These are phyloP conservation scores for Parthenolecanium corni DNA, from an alignment of 2,888 invertebrate genomes.

Conservation along the genomic window DNA sequence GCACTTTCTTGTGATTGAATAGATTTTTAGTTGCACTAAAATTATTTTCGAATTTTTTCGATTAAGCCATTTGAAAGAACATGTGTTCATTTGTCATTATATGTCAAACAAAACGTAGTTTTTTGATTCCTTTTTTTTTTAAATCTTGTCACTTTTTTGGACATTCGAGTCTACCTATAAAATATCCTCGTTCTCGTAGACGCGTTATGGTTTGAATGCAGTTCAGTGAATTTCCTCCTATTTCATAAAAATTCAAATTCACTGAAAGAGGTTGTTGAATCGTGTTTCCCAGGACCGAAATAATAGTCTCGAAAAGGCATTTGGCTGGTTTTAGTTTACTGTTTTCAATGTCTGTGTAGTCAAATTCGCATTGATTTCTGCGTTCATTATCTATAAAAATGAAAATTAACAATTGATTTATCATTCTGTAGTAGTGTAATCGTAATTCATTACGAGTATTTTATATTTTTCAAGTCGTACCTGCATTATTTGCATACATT, in stretches of 20 bases:
- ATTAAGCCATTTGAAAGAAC: too few relatives aligned
- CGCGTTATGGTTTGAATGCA: constrained; percentile 70
- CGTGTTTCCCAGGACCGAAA: constrained; percentile 49
- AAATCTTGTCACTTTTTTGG: too few relatives aligned
- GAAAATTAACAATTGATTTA: not conserved
- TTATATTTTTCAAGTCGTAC: constrained; percentile 39
- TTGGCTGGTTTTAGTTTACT: constrained; percentile 51
- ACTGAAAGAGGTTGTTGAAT: constrained; percentile 50
- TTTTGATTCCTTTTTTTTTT: too few relatives aligned
- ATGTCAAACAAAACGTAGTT: too few relatives aligned
- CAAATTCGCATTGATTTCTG: constrained; percentile 41
- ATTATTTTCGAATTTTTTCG: too few relatives aligned
- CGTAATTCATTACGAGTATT: not conserved
- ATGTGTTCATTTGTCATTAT: too few relatives aligned
- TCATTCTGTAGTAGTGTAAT: not conserved
- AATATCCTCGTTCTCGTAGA: constrained; percentile 62
- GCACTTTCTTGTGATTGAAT: too few relatives aligned
- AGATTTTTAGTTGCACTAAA: too few relatives aligned
- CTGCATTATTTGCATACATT: constrained; percentile 54
- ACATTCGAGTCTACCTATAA: constrained; percentile 55
- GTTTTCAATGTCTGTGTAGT: constrained; percentile 52
- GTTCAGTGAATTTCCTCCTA: constrained; percentile 78
- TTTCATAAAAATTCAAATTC: constrained; percentile 61
- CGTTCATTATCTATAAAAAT: constrained; percentile 3
- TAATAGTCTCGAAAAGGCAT: constrained; percentile 61